These are phyloP conservation scores for Polyploca ridens DNA, from an alignment of 2,888 invertebrate species.

Conservation along the genomic window DNA sequence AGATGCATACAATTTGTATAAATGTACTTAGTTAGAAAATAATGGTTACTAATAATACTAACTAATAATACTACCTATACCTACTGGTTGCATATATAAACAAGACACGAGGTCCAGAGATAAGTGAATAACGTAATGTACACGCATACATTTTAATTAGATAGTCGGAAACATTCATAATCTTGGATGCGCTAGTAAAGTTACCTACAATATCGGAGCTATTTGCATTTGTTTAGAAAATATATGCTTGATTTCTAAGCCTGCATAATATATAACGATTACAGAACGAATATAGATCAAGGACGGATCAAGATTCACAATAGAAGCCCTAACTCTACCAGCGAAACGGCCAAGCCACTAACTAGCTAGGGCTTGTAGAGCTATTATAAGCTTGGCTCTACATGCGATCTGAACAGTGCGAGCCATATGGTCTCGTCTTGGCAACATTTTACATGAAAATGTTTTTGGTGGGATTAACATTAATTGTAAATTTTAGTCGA, in stretches of 20 bases:
- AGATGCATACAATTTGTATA: slow-evolving; percentile 36
- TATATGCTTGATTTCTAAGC: not conserved
- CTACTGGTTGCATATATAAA: slow-evolving; percentile 30
- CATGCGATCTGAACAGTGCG: too few species aligned
- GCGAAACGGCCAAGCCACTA: too few species aligned
- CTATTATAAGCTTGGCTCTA: too few species aligned
- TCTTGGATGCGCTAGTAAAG: slow-evolving; percentile 52
- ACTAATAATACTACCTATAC: slow-evolving; percentile 39
- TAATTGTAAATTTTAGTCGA: slow-evolving; percentile 11
- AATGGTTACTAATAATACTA: too few species aligned
- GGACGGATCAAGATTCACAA: too few species aligned
- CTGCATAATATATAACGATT: not conserved
- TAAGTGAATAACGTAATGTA: slow-evolving; percentile 57
- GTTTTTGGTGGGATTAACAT: slow-evolving; percentile 18
- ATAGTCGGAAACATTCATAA: slow-evolving; percentile 51
- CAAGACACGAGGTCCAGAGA: slow-evolving; percentile 43
- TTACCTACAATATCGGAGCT: slow-evolving; percentile 35
- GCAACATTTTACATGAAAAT: too few species aligned
- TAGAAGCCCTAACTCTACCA: too few species aligned
- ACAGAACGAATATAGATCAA: too few species aligned
- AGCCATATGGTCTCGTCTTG: too few species aligned
- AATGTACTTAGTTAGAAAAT: not conserved
- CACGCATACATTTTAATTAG: slow-evolving; percentile 66
- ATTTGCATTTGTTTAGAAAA: slow-evolving; percentile 17
- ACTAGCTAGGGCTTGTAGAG: too few species aligned